phyloP scores from a whole-genome alignment of 2,797 vertebrate genomes.

The Apogon talboti region DNA sequence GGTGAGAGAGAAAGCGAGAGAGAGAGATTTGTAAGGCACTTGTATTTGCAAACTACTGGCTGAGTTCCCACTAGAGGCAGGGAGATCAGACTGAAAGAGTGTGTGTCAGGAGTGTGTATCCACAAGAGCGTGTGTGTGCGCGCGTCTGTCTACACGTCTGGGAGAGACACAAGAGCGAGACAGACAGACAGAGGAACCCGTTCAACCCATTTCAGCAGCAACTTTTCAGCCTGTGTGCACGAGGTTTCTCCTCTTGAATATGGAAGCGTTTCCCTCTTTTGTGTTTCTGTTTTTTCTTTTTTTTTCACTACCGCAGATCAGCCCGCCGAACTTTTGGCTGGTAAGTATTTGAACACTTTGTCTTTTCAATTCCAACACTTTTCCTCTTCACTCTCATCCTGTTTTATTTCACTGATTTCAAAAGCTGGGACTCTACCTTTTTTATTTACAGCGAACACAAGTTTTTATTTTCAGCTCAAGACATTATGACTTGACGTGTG shows the following conservation, averaged over 20 bases:
- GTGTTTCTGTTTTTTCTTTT: slow-evolving; percentile 11
- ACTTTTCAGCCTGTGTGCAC: slow-evolving; percentile 66
- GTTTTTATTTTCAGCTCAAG: neutral
- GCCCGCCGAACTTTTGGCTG: slow-evolving; percentile 60
- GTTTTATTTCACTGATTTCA: slow-evolving; percentile 4
- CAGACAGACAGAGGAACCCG: slow-evolving; percentile 55
- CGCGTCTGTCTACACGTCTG: slow-evolving; percentile 24
- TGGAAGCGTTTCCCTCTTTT: slow-evolving; percentile 74
- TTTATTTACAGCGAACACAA: neutral
- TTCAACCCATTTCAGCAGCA: slow-evolving; percentile 72
- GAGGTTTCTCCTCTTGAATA: slow-evolving; percentile 63
- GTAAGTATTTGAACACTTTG: slow-evolving; percentile 69
- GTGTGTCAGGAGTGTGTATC: slow-evolving; percentile 57
- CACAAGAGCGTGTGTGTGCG: slow-evolving; percentile 27
- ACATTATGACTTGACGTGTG: slow-evolving; percentile 4
- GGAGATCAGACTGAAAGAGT: slow-evolving; percentile 63
- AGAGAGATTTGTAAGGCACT: slow-evolving; percentile 73
- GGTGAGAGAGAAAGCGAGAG: slow-evolving; percentile 31
- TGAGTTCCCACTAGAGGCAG: slow-evolving; percentile 77
- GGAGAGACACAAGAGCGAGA: slow-evolving; percentile 27
- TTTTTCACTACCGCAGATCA: neutral
- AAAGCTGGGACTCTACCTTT: too few relatives aligned
- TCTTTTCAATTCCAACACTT: slow-evolving; percentile 10
- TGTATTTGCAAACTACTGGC: slow-evolving; percentile 80
- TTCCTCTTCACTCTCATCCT: slow-evolving; percentile 9